Base-by-base conservation (phyloP, 1,140 invertebrate species). In the Drosophila virilis region DNA sequence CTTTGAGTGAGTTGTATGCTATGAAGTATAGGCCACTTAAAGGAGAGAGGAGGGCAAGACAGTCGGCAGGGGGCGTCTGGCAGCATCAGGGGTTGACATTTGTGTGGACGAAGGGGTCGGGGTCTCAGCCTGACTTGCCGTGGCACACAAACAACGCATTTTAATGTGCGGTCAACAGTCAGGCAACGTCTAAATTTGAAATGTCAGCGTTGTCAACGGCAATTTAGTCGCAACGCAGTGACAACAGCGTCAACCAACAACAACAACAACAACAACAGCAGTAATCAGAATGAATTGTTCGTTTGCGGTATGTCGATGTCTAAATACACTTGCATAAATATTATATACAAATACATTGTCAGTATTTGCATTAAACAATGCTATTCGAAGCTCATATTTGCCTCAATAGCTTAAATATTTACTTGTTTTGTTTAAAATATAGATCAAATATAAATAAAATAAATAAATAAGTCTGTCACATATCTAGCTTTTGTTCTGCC, bases 151-250 rank as follows among this genome's bases (percentile, higher is more conserved):
- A 85, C 74, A 66, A 71, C 82, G 75, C 66, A 67, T 81, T 81
- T 86, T 85, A 78, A 85, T 85, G 74, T 61, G 73, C 76, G 76
- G 76, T 78, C 76, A 78, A 78, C 72, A 78, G 66, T 75, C 72
- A 78, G 55, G 33, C 72, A 66, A 78, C 45, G 83, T 86, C 83
- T 86, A 86, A 83, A 86, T 86, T 88, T 78, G 84, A 86, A 86
- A 86, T 86, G 83, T 86, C 83, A 86, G 84, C 79, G 59, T 83
- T 86, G 83, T 86, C 83, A 86, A 74, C 76, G 43, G 64, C 77
- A 76, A 88, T 79, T 78, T 78, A 67, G 50, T 66, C 66, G 61
- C 68, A 72, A 66, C 69, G 52, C 61, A 70, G 37, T 61, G 61
- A 59, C 68, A 67, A 62, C 57, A 68, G 42, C 46, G 46, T n/a